These are phyloP conservation scores for Geodia barretti DNA, from an alignment of 37 sponge, comb jelly and placozoan genomes.

Conservation along the genomic window DNA sequence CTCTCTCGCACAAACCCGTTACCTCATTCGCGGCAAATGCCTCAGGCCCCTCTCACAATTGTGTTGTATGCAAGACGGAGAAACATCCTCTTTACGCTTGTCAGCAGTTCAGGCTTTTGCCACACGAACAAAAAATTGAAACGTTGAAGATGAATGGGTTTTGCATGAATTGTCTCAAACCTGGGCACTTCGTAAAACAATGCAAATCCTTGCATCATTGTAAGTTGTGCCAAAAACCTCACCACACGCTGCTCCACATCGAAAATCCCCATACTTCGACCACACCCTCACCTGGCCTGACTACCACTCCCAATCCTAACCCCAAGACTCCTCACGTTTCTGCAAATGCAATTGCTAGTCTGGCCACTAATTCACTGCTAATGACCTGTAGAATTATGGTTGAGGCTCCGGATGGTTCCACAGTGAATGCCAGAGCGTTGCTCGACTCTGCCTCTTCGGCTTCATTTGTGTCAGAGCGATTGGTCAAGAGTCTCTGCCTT, in stretches of 20 bases:
- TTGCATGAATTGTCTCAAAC: slow-evolving; percentile 31
- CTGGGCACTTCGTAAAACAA: slow-evolving; percentile 19
- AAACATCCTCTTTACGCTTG: slow-evolving; percentile 27
- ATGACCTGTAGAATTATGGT: slow-evolving; percentile 18
- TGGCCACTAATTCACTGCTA: neutral
- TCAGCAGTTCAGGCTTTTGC: slow-evolving; percentile 1
- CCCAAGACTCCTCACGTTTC: neutral
- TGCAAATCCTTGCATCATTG: too few species aligned
- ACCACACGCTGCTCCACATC: slow-evolving; percentile 24
- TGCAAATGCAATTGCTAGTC: neutral
- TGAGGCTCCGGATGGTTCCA: slow-evolving; percentile 7
- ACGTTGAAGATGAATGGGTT: neutral
- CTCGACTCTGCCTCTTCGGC: slow-evolving; percentile 16
- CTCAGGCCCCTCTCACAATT: neutral
- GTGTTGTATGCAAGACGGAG: slow-evolving; percentile 2
- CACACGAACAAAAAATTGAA: slow-evolving; percentile 20
- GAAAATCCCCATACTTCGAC: neutral
- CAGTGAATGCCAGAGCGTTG: slow-evolving; percentile 20
- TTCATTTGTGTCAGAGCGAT: slow-evolving; percentile 10
- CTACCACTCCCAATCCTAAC: neutral
- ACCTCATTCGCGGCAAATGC: slow-evolving; percentile 13
- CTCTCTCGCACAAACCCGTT: too few species aligned
- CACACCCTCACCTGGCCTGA: neutral
- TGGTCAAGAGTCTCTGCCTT: slow-evolving; percentile 3
- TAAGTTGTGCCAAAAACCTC: slow-evolving; percentile 29